These are phyloP conservation scores for Epizoanthus ramosus DNA, from an alignment of 92 coral and sea anemone species.

Conservation along the genomic window DNA sequence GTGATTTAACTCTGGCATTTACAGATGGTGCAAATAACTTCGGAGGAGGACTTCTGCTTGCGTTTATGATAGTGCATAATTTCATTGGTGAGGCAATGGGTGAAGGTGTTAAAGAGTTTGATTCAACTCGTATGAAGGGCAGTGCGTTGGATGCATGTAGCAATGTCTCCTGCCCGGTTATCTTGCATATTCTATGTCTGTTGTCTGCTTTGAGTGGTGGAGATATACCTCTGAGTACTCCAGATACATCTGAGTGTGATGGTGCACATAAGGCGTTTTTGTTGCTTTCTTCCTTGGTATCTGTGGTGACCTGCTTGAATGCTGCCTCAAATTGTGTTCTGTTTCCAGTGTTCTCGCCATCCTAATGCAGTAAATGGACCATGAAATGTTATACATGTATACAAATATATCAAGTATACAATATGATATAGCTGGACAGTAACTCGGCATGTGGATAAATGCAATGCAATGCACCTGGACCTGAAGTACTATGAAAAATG, in stretches of 20 bases:
- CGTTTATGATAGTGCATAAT: background rate
- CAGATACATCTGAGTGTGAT: background rate
- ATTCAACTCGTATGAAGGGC: background rate
- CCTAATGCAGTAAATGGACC: constrained; percentile 13
- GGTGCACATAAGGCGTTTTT: background rate
- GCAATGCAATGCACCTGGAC: no score
- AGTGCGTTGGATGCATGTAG: background rate
- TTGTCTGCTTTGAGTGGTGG: background rate
- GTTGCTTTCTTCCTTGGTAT: background rate
- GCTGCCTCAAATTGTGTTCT: background rate
- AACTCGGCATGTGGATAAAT: no score
- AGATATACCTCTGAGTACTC: background rate
- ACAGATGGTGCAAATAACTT: background rate
- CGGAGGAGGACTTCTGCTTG: background rate
- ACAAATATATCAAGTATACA: no score
- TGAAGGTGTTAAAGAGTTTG: background rate
- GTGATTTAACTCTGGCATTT: background rate
- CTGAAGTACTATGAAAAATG: no score
- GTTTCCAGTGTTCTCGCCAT: constrained; percentile 1
- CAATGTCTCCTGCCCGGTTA: background rate
- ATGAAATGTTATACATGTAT: background rate
- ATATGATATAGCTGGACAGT: no score
- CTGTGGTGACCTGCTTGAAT: background rate
- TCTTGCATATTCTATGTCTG: background rate
- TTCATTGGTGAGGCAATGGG: background rate